These are phyloP conservation scores for Brachyopa scutellaris DNA, from an alignment of 2,888 invertebrate species.

Conservation along the genomic window DNA sequence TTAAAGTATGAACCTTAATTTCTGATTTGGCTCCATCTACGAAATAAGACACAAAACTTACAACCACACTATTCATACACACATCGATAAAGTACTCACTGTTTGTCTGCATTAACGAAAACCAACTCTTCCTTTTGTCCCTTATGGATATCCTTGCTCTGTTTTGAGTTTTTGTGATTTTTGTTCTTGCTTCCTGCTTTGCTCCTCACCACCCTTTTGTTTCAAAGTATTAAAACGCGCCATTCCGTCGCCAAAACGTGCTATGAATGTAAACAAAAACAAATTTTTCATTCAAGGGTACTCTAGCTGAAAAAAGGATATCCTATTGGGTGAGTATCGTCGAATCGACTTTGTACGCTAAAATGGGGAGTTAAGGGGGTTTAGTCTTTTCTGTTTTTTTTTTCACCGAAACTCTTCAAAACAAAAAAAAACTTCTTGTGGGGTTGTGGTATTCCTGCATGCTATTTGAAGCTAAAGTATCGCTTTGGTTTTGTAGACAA, in stretches of 20 bases:
- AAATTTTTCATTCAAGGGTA: slow-evolving; percentile 53
- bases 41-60: too few species aligned
- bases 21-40: too few species aligned
- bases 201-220: slow-evolving; percentile 20
- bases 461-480: slow-evolving; percentile 19
- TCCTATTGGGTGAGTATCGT: slow-evolving; percentile 49
- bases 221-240: slow-evolving; percentile 53
- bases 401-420: background rate
- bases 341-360: slow-evolving; percentile 47
- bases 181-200: slow-evolving; percentile 30
- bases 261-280: slow-evolving; percentile 69
- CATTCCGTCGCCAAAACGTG: slow-evolving; percentile 65
- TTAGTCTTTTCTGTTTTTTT: background rate
- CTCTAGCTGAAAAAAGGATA: slow-evolving; percentile 49
- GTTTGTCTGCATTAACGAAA: too few species aligned
- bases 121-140: slow-evolving; percentile 16
- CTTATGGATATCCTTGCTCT: slow-evolving; percentile 40
- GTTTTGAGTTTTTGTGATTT: slow-evolving; percentile 48
- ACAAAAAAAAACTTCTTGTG: slow-evolving; percentile 1
- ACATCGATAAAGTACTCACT: too few species aligned
- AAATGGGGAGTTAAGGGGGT: background rate
- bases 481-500: background rate
- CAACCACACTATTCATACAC: too few species aligned
- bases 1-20: too few species aligned
- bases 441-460: slow-evolving; percentile 30